Evolutionary conservation across 2,797 vertebrate genomes (phyloP).

Genomic region (Miichthys miiuy): DNA sequence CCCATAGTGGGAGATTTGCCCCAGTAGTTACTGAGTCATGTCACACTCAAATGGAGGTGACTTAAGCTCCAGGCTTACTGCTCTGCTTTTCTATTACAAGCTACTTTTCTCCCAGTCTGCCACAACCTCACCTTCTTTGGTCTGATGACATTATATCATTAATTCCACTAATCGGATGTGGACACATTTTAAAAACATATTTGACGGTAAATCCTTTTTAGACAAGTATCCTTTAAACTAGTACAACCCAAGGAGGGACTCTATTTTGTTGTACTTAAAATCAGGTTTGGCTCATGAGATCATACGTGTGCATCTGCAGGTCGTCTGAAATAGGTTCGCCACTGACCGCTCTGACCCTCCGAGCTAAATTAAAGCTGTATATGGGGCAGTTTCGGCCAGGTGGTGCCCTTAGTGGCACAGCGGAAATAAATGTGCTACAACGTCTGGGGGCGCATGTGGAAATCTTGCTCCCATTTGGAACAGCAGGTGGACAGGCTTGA

Average conservation of each 20-base stretch:
- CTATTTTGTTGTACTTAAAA: not conserved
- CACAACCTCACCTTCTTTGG: slow-evolving; percentile 24
- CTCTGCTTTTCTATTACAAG: slow-evolving; percentile 54
- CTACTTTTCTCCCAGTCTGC: slow-evolving; percentile 39
- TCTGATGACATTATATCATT: slow-evolving; percentile 20
- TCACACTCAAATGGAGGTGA: slow-evolving; percentile 58
- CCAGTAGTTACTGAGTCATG: slow-evolving; percentile 63
- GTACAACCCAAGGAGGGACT: not conserved
- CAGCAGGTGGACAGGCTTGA: slow-evolving; percentile 35
- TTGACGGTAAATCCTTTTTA: not conserved
- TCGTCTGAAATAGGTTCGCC: slow-evolving; percentile 41
- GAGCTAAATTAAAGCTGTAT: slow-evolving; percentile 73
- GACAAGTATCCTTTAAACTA: not conserved
- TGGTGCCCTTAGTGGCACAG: slow-evolving; percentile 58
- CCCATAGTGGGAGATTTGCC: slow-evolving; percentile 54
- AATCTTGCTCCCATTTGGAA: slow-evolving; percentile 47
- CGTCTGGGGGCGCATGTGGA: slow-evolving; percentile 27
- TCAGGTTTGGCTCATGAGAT: slow-evolving; percentile 6
- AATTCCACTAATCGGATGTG: slow-evolving; percentile 24
- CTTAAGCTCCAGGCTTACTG: slow-evolving; percentile 58
- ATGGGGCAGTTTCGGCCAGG: slow-evolving; percentile 70
- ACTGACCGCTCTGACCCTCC: slow-evolving; percentile 58
- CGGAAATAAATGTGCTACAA: slow-evolving; percentile 46
- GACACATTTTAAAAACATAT: not conserved
- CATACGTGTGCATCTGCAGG: slow-evolving; percentile 8